Evolutionary conservation across 2,113 vertebrate species (phyloP).

Genomic region (Limanda limanda): DNA sequence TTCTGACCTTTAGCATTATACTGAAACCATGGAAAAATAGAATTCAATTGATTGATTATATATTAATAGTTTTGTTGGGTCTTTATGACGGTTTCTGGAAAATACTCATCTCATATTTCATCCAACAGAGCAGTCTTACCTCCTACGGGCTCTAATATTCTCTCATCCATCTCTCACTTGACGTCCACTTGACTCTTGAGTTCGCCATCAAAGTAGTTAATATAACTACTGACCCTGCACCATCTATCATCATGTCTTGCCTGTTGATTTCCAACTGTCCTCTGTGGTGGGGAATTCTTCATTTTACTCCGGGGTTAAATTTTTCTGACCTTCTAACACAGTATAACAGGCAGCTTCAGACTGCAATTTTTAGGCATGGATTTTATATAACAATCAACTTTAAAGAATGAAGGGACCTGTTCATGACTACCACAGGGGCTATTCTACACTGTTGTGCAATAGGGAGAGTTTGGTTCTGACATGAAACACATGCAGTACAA

Average conservation of each 20-base stretch:
- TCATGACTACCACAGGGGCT: too few species aligned
- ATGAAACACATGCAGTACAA: not conserved
- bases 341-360: not conserved
- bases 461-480: too few species aligned
- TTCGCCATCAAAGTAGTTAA: not conserved
- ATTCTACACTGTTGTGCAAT: too few species aligned
- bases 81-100: not conserved
- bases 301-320: not conserved
- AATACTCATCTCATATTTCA: not conserved
- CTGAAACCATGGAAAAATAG: not conserved
- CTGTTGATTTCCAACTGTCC: not conserved
- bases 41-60: not conserved
- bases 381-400: too few species aligned
- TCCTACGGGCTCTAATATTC: not conserved
- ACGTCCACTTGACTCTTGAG: not conserved
- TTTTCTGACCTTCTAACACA: not conserved
- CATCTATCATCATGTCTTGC: not conserved
- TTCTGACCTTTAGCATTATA: not conserved
- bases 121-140: not conserved
- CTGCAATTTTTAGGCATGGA: too few species aligned
- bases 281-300: not conserved
- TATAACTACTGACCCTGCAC: not conserved
- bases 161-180: not conserved
- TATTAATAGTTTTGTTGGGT: not conserved
- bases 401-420: too few species aligned